Percentiles rank a stretch among this genome's conserved stretches.
Conservation (phyloP, 2,113 vertebrate genomes). For the Bostrychus sinensis region DNA sequence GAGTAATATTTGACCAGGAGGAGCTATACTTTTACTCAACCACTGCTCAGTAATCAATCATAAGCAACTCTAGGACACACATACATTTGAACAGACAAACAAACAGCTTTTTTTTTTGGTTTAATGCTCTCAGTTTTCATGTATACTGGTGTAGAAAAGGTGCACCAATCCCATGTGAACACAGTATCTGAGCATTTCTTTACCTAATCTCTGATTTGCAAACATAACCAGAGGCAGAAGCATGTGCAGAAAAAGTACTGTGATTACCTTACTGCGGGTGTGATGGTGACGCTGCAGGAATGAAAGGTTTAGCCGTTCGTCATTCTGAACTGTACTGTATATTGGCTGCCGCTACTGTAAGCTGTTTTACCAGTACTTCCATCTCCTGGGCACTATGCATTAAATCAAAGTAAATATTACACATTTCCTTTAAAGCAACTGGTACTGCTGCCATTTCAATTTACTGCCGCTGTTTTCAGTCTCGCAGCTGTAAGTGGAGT, state of each 20-base stretch:
- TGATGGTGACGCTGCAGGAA: conserved; percentile 89
- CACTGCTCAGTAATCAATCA: no score
- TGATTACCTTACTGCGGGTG: conserved; percentile 86
- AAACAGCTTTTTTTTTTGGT: no score
- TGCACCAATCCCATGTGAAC: no score
- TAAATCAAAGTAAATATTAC: conserved; percentile 67
- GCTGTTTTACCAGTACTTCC: conserved; percentile 45
- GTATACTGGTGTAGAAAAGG: no score
- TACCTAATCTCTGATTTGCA: conserved; percentile 93
- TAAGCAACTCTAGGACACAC: no score
- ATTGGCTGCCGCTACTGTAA: conserved; percentile 40
- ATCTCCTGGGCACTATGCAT: conserved; percentile 24
- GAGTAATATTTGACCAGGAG: no score
- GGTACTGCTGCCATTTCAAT: conserved; percentile 56
- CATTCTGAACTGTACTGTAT: conserved; percentile 45
- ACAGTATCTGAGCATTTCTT: conserved; percentile 86
- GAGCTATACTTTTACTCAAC: no score
- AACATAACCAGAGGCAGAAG: conserved; percentile 91
- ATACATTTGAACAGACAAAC: no score
- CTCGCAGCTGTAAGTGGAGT: conserved; percentile 19
- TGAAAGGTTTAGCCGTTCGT: conserved; percentile 74
- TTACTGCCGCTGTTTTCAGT: conserved; percentile 58
- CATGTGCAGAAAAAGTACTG: conserved; percentile 90
- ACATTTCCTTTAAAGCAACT: conserved; percentile 43
- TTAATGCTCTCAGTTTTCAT: no score